A percentile compares a stretch with the other conserved stretches of the same genome.
Evolutionary conservation across 2,797 vertebrate genomes (phyloP).

Genomic region (Crocodylus rhombifer): DNA sequence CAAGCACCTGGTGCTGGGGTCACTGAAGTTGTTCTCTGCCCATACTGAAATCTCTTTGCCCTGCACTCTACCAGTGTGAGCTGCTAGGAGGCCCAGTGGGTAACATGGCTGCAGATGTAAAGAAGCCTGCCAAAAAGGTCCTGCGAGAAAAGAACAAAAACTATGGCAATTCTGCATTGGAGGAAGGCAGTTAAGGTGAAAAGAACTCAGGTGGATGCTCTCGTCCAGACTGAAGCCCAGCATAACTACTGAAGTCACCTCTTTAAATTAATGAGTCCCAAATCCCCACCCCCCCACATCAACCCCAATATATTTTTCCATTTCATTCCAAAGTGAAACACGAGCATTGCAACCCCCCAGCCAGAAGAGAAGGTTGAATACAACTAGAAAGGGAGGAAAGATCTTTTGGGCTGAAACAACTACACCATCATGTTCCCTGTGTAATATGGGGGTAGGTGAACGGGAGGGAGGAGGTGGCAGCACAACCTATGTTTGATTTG

Average conservation of each 20-base stretch:
- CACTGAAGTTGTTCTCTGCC: not conserved
- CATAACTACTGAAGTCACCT: not conserved
- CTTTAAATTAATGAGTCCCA: not conserved
- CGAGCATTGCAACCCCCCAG: not conserved
- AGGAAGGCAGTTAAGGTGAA: not conserved
- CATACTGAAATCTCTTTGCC: not conserved
- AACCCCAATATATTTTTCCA: slow-evolving; percentile 12
- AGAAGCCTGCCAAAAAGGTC: not conserved
- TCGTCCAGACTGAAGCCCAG: not conserved
- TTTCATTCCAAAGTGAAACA: not conserved
- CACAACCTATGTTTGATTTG: not conserved
- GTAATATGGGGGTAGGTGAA: not conserved
- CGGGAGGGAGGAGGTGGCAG: too few relatives aligned
- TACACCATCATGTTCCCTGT: not conserved
- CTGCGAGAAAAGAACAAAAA: not conserved
- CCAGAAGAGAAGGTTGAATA: not conserved
- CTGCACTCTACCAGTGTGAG: not conserved
- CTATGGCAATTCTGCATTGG: not conserved
- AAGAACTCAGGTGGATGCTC: not conserved
- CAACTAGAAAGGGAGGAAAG: not conserved
- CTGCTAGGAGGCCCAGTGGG: not conserved
- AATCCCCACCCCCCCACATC: not conserved
- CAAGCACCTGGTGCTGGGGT: not conserved
- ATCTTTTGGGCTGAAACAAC: not conserved
- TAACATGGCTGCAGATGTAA: not conserved